Evolutionary conservation across 2,113 vertebrate species (phyloP), one percentile per base, ranked within the genome.

Genomic region (Blennius ocellaris): DNA sequence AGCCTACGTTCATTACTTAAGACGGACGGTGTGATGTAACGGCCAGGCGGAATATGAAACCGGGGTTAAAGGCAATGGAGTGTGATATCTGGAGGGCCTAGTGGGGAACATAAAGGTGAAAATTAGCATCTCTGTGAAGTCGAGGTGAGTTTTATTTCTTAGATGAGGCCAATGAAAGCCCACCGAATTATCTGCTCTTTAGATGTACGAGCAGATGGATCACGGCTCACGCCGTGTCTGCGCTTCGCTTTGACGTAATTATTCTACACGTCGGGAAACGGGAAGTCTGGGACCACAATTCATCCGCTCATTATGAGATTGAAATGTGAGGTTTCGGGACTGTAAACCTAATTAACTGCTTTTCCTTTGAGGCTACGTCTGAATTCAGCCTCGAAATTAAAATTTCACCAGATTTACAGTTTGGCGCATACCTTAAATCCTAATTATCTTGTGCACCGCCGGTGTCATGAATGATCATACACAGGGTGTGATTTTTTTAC

Each of bases 11-110:
- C 30, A 52, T 73, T 68, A 63, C 56, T 52, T 14, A 41, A 84
- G 50, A 36, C 15, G 44, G 21, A 60, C 7, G 17, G 56, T 76
- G 40, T 70, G 74, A 78, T 80, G 64, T 54, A 73, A 67, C 55
- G 3, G 37, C 15, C 6, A 17, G 14, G 15, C 48, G 41, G n/a
- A 40, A 58, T 37, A 37, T 76, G 60, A 71, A 80, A 87, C 45
- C 9, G 10, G 10, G 48, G n/a, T 50, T 69, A 36, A 70, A 65
- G 9, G 8, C 47, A 40, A 38, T 12, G 36, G 43, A 50, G 54
- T 45, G 11, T 45, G 41, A 59, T n/a, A 3, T 69, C 14, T 55
- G 16, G 48, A n/a, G 54, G 41, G 62, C 45, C 44, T 54, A 12
- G 14, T 43, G 6, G 44, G 21, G n/a, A 48, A 38, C 61, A 50